Evolutionary conservation across 2,797 vertebrate genomes (phyloP).

Genomic region (Ctenochaetus hawaiiensis): DNA sequence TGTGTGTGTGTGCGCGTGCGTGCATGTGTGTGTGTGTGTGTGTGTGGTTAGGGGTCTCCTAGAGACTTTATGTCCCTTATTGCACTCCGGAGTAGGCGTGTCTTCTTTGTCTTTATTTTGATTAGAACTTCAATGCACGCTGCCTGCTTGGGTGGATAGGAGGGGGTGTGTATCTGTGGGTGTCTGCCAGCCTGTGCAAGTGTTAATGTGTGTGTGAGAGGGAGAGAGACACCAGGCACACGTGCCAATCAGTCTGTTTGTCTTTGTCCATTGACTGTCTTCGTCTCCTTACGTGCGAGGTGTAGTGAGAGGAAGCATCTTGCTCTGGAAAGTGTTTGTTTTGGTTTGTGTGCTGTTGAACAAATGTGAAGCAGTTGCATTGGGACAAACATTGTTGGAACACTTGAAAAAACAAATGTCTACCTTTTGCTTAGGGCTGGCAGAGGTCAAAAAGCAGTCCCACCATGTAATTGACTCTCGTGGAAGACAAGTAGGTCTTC

Average conservation of each 20-base stretch:
- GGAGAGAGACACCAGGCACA: conserved; percentile 21
- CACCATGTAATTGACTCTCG: conserved; percentile 29
- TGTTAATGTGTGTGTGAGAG: conserved; percentile 6
- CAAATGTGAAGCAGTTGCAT: conserved; percentile 71
- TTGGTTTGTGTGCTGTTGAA: conserved; percentile 47
- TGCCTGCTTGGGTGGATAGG: conserved; percentile 56
- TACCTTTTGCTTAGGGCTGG: conserved; percentile 70
- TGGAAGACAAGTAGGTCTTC: conserved; percentile 10
- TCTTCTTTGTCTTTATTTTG: conserved; percentile 80
- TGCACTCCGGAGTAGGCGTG: conserved; percentile 75
- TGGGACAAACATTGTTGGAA: conserved; percentile 39
- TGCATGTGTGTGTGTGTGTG: conserved; percentile 27
- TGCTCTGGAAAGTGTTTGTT: conserved; percentile 53
- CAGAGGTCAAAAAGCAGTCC: conserved; percentile 41
- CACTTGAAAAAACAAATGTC: conserved; percentile 70
- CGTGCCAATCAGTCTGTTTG: conserved; percentile 58
- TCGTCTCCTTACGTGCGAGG: conserved; percentile 45
- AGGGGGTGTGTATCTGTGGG: conserved; percentile 44
- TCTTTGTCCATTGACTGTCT: conserved; percentile 62
- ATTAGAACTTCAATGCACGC: conserved; percentile 71
- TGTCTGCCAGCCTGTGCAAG: conserved; percentile 36
- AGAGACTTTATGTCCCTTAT: conserved; percentile 74
- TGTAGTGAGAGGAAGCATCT: conserved; percentile 63
- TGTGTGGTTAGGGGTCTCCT: conserved; percentile 51
- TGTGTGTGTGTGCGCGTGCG: conserved; percentile 50